Conservation (phyloP, 1,140 invertebrate species). For the Ooceraea biroi region DNA sequence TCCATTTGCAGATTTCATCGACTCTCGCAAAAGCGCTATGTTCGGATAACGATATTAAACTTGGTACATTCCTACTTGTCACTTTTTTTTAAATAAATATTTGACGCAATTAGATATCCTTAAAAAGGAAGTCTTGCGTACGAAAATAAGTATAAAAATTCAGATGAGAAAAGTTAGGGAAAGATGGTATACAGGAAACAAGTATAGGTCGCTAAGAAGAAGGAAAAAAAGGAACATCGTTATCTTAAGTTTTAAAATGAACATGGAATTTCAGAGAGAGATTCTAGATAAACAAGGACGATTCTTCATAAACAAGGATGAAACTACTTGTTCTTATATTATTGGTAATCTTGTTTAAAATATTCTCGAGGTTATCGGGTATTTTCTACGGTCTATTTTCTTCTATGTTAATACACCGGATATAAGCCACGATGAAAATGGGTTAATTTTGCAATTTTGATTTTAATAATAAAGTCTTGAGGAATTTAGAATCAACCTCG, state of each 20-base stretch:
- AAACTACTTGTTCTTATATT: slow-evolving; percentile 7
- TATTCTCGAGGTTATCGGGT: slow-evolving; percentile 29
- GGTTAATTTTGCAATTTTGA: slow-evolving; percentile 9
- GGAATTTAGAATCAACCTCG: background rate
- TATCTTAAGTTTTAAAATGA: slow-evolving; percentile 5
- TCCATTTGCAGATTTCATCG: background rate
- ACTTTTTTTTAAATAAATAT: background rate
- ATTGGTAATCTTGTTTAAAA: slow-evolving; percentile 30
- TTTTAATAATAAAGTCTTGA: background rate
- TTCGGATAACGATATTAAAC: background rate
- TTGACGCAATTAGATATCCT: slow-evolving; percentile 4
- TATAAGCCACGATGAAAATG: background rate
- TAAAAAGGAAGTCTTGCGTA: background rate
- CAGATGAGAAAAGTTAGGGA: slow-evolving; percentile 18
- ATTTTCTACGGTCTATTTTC: background rate
- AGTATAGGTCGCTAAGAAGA: background rate
- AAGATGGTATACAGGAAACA: too few relatives aligned
- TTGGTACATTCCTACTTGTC: background rate
- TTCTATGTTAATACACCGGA: background rate
- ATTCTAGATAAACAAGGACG: slow-evolving; percentile 35
- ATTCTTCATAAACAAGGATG: slow-evolving; percentile 18
- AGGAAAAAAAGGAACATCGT: background rate
- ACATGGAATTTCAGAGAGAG: slow-evolving; percentile 3
- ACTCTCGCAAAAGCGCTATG: background rate
- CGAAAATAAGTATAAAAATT: background rate